These are phyloP conservation scores for Nanorana parkeri DNA, from an alignment of 2,113 vertebrate genomes.

Conservation along the genomic window DNA sequence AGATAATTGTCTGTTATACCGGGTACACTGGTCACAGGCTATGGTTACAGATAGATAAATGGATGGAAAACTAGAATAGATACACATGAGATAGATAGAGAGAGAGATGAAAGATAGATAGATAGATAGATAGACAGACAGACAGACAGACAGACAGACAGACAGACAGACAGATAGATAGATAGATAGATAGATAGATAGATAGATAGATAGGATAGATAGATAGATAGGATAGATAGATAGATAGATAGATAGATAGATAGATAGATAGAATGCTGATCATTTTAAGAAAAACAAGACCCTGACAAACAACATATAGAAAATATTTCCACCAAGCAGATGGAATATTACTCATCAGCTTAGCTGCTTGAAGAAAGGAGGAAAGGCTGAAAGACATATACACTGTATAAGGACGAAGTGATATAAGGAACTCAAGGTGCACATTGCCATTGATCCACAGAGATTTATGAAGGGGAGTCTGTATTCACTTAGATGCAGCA, in stretches of 20 bases:
- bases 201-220: slow-evolving; percentile 7
- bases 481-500: no score
- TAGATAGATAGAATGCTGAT: background rate
- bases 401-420: no score
- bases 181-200: background rate
- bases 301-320: no score
- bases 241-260: background rate
- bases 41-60: background rate
- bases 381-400: no score
- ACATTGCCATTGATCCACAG: no score
- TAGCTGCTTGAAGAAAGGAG: no score
- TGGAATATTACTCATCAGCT: no score
- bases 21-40: background rate
- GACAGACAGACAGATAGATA: no score
- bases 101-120: background rate
- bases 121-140: background rate
- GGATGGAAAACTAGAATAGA: background rate
- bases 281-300: no score
- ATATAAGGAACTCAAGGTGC: no score
- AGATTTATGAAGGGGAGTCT: no score
- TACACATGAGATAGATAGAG: background rate
- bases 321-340: no score
- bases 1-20: background rate
- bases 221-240: slow-evolving; percentile 5
- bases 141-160: background rate